Evolutionary conservation across 2,113 vertebrate genomes (phyloP).

Genomic region (Orientallactaga bullata): DNA sequence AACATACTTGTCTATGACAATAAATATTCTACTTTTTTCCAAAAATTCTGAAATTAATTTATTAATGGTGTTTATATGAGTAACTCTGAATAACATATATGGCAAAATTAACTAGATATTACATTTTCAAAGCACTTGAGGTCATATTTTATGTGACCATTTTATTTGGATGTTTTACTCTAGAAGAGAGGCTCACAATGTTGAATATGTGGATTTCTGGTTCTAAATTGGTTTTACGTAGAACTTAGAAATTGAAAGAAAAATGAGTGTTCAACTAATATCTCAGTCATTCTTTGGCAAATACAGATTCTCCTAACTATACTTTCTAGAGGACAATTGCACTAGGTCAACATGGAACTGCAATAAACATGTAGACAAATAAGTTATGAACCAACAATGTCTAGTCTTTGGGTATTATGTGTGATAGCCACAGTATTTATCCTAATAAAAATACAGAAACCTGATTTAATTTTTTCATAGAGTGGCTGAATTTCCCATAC

Average conservation of each 20-base stretch:
- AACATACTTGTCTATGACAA: constrained; percentile 19
- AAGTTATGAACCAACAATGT: not conserved
- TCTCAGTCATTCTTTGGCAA: not conserved
- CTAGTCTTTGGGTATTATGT: not conserved
- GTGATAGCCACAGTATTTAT: not conserved
- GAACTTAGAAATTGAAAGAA: constrained; percentile 15
- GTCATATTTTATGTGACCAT: not conserved
- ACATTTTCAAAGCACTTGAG: not conserved
- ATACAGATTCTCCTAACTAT: not conserved
- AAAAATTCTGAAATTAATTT: constrained; percentile 30
- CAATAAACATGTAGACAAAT: not conserved
- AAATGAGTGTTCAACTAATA: not conserved
- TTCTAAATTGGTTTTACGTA: constrained; percentile 23
- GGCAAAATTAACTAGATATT: not conserved
- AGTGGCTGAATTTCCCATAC: not conserved
- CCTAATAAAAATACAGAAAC: not conserved
- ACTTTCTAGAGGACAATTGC: not conserved
- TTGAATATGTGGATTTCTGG: constrained; percentile 20
- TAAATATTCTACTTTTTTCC: not conserved
- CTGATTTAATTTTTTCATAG: not conserved
- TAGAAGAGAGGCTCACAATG: not conserved
- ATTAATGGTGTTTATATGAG: not conserved
- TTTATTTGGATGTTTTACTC: constrained; percentile 24
- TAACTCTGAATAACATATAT: not conserved
- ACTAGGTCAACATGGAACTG: not conserved